Conservation (phyloP, 2,888 invertebrate genomes). For the Peribatodes rhomboidaria region DNA sequence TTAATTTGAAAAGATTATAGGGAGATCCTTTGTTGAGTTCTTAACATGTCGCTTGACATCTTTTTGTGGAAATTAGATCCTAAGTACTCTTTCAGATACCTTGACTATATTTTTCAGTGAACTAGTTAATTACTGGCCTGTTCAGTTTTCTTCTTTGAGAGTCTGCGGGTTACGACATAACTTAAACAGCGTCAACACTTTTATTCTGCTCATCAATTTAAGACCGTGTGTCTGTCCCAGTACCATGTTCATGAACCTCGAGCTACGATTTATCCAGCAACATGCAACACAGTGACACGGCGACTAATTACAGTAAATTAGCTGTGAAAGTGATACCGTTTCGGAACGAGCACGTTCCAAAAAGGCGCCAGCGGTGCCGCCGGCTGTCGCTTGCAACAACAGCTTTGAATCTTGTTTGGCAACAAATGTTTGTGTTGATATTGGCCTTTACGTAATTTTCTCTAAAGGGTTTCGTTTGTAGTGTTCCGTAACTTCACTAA, state of each 20-base stretch:
- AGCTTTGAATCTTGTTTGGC: conserved; percentile 20
- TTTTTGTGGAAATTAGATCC: too few relatives aligned
- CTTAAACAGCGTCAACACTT: neutral
- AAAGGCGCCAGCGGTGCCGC: conserved; percentile 21
- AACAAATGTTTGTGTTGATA: conserved; percentile 12
- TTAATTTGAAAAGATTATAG: too few relatives aligned
- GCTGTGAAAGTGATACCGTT: conserved; percentile 44
- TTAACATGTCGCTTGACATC: too few relatives aligned
- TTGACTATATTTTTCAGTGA: neutral
- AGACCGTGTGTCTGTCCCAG: neutral
- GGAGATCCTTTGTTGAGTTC: too few relatives aligned
- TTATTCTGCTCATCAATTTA: conserved; percentile 1
- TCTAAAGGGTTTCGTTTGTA: neutral
- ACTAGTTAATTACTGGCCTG: neutral
- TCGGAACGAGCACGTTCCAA: conserved; percentile 24
- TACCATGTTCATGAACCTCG: conserved; percentile 10
- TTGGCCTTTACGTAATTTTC: conserved; percentile 6
- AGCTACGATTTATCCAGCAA: conserved; percentile 7
- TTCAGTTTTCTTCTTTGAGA: neutral
- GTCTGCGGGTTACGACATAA: neutral
- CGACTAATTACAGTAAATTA: conserved; percentile 38
- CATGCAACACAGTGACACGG: conserved; percentile 11
- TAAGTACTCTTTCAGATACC: neutral
- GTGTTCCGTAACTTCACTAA: neutral
- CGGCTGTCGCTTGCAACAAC: conserved; percentile 17